Percentiles rank a stretch among this genome's conserved stretches.
Evolutionary conservation across 1,140 invertebrate species (phyloP).

Genomic region (Bursaphelenchus mucronatus): DNA sequence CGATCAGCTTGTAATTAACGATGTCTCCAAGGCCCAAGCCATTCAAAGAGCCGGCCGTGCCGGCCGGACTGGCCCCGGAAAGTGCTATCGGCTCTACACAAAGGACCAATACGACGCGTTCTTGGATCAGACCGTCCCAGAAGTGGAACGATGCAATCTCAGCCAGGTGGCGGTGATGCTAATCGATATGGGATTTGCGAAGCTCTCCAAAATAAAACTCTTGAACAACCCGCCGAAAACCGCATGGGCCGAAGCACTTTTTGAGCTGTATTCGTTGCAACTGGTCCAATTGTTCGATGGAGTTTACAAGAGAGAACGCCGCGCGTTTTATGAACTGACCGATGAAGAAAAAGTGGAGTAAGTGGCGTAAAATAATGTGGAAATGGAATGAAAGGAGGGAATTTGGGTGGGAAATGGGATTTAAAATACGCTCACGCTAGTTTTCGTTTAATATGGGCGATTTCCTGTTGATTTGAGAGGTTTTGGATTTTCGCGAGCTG

Average conservation of each 20-base stretch:
- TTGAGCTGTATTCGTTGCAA: slow-evolving; percentile 6
- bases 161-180: slow-evolving; percentile 21
- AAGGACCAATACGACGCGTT: slow-evolving; percentile 42
- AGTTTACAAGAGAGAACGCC: too few relatives aligned
- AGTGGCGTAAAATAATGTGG: too few relatives aligned
- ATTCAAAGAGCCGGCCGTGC: slow-evolving; percentile 63
- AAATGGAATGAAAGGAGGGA: too few relatives aligned
- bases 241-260: slow-evolving; percentile 5
- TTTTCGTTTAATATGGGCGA: neutral
- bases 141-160: slow-evolving; percentile 49
- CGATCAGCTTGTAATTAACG: slow-evolving; percentile 47
- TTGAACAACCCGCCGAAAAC: slow-evolving; percentile 5
- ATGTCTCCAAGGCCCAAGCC: slow-evolving; percentile 59
- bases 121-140: slow-evolving; percentile 34
- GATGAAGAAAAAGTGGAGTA: too few relatives aligned
- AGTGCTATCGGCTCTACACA: slow-evolving; percentile 64
- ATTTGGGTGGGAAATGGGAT: neutral
- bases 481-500: too few relatives aligned
- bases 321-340: too few relatives aligned
- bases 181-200: slow-evolving; percentile 1
- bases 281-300: slow-evolving; percentile 13
- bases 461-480: neutral
- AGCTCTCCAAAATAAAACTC: neutral
- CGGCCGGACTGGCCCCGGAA: slow-evolving; percentile 63
- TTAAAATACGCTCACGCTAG: neutral